Percentiles rank a stretch among this genome's conserved stretches.
These are phyloP conservation scores for Lagopus muta DNA, from an alignment of 2,113 vertebrate species.

Conservation along the genomic window DNA sequence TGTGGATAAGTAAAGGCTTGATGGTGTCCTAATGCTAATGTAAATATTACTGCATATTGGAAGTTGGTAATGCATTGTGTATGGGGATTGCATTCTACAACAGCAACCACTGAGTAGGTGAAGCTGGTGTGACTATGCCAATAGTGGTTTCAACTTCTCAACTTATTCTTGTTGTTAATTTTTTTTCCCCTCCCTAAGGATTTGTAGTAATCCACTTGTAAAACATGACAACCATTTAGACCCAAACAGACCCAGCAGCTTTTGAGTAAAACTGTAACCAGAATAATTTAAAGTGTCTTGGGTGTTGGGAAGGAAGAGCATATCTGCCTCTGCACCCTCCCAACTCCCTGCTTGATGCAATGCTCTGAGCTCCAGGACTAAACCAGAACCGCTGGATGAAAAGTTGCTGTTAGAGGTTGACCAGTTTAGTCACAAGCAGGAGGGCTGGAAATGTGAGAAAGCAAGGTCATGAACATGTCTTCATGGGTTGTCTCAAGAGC, in stretches of 20 bases:
- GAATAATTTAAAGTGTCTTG: neutral
- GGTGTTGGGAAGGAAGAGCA: neutral
- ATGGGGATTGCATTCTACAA: neutral
- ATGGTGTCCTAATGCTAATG: conserved; percentile 71
- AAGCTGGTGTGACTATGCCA: neutral
- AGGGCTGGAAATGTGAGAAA: neutral
- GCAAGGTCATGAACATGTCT: neutral
- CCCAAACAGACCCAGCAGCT: neutral
- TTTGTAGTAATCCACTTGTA: conserved; percentile 6
- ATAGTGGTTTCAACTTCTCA: neutral
- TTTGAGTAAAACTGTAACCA: conserved; percentile 26
- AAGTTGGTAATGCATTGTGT: conserved; percentile 27
- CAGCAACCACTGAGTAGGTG: neutral
- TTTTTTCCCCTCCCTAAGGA: neutral
- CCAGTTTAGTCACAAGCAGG: neutral
- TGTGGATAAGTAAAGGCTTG: conserved; percentile 74
- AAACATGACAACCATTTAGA: neutral
- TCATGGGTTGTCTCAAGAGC: neutral
- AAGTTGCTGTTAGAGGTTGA: neutral
- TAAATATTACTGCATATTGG: conserved; percentile 66
- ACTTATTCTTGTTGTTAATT: neutral
- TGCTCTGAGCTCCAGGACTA: neutral
- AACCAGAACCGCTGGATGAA: neutral
- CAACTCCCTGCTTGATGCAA: neutral
- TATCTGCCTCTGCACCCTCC: neutral